Conservation (phyloP, 2,888 invertebrate genomes). For the Ennomos quercinarius region DNA sequence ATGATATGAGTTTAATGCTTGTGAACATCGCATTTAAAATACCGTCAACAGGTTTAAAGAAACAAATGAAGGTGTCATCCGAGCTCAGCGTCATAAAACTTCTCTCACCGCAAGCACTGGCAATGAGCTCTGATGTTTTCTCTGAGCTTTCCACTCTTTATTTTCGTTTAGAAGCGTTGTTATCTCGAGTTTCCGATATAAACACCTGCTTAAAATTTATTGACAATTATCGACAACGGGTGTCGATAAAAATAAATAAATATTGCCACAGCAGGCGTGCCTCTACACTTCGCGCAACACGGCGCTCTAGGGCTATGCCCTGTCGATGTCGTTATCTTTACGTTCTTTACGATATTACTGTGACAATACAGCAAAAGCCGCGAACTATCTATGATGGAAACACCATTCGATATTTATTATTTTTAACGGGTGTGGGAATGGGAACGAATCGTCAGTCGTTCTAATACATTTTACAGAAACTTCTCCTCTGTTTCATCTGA, state of each 20-base stretch:
- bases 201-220: conserved; percentile 64
- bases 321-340: conserved; percentile 35
- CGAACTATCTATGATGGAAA: conserved; percentile 31
- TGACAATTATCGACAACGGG: conserved; percentile 49
- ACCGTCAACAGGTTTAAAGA: conserved; percentile 17
- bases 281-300: conserved; percentile 3
- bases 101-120: conserved; percentile 7
- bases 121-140: background rate
- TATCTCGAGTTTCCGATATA: conserved; percentile 49
- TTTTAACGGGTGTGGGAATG: conserved; percentile 41
- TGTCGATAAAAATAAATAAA: conserved; percentile 59
- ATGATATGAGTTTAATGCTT: conserved; percentile 8
- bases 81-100: conserved; percentile 21
- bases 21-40: conserved; percentile 16
- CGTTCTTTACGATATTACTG: conserved; percentile 10
- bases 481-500: conserved; percentile 29
- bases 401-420: conserved; percentile 43
- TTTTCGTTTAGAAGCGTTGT: conserved; percentile 39
- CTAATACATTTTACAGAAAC: conserved; percentile 17
- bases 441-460: conserved; percentile 28
- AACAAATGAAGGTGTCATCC: conserved; percentile 16
- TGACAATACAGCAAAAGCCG: conserved; percentile 3
- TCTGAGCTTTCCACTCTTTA: conserved; percentile 46
- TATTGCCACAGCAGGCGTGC: conserved; percentile 34
- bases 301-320: conserved; percentile 18